A percentile compares a stretch with the other conserved stretches of the same genome.
Conservation (phyloP, 2,113 vertebrate species). For the Myotis brandtii region DNA sequence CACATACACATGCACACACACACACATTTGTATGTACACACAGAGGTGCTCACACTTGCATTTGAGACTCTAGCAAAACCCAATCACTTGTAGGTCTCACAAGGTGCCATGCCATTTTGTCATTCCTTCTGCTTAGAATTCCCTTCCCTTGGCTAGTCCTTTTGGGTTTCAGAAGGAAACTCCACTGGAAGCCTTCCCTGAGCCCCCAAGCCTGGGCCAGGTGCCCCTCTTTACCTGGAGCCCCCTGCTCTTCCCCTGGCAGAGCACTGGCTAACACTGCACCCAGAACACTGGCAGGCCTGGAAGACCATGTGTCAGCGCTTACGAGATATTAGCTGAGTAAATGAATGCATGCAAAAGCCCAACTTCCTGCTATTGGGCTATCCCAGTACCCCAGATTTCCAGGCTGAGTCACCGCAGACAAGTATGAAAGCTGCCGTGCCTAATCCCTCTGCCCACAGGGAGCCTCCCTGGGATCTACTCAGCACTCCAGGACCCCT, state of each 20-base stretch:
- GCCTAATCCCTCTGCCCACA: not conserved
- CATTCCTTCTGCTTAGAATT: not conserved
- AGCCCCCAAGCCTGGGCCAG: not conserved
- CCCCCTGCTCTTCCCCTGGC: not conserved
- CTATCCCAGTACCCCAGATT: not conserved
- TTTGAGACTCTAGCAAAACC: not conserved
- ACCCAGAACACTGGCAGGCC: not conserved
- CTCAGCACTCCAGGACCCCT: not conserved
- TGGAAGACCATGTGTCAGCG: not conserved
- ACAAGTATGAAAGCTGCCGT: not conserved
- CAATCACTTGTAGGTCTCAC: not conserved
- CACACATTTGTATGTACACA: not conserved
- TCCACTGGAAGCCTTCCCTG: not conserved
- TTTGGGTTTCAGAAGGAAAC: constrained; percentile 15
- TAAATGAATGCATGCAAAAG: not conserved
- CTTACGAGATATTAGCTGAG: not conserved
- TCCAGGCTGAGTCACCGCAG: not conserved
- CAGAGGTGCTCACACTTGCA: not conserved
- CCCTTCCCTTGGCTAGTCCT: not conserved
- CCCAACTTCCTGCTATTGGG: not conserved
- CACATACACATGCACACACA: not conserved
- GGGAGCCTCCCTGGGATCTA: not conserved
- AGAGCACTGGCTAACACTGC: not conserved
- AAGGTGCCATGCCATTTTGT: not conserved
- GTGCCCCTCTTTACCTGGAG: not conserved